These are phyloP conservation scores for Pempheris klunzingeri DNA, from an alignment of 2,797 vertebrate genomes.

Conservation along the genomic window DNA sequence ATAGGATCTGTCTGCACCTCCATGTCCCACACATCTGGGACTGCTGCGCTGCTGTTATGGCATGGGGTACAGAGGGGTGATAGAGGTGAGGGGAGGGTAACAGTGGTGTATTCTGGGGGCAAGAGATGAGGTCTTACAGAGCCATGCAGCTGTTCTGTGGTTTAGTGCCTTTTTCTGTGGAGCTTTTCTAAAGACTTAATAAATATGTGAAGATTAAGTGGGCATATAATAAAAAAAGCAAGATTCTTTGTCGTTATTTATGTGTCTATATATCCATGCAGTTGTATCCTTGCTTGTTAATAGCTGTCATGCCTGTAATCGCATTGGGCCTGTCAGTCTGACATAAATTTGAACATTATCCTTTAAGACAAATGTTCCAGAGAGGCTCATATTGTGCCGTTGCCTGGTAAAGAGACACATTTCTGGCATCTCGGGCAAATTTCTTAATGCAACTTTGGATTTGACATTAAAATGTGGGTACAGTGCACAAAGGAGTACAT, in stretches of 20 bases:
- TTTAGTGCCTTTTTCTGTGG: slow-evolving; percentile 21
- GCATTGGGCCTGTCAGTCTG: slow-evolving; percentile 37
- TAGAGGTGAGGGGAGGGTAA: slow-evolving; percentile 35
- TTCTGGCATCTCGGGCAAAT: slow-evolving; percentile 56
- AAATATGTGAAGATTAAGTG: slow-evolving; percentile 44
- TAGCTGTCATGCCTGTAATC: slow-evolving; percentile 35
- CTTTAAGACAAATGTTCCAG: slow-evolving; percentile 23
- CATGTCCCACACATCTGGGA: slow-evolving; percentile 67
- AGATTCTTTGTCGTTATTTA: slow-evolving; percentile 32
- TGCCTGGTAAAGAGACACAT: slow-evolving; percentile 58
- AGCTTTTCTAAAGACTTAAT: slow-evolving; percentile 34
- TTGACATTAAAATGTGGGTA: slow-evolving; percentile 41
- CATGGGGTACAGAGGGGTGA: slow-evolving; percentile 24
- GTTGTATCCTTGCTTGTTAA: slow-evolving; percentile 38
- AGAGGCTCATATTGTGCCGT: slow-evolving; percentile 41
- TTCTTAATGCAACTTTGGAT: slow-evolving; percentile 49
- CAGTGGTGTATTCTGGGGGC: slow-evolving; percentile 24
- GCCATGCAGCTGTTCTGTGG: slow-evolving; percentile 42
- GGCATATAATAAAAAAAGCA: slow-evolving; percentile 23
- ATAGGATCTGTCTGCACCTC: slow-evolving; percentile 76
- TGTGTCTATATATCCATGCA: slow-evolving; percentile 5
- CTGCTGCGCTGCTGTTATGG: slow-evolving; percentile 60
- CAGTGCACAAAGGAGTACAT: slow-evolving; percentile 24
- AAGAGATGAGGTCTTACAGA: slow-evolving; percentile 24
- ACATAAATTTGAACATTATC: slow-evolving; percentile 55